phyloP scores from a whole-genome alignment of 2,113 vertebrate genomes.

The Rhadina sibilatrix region DNA sequence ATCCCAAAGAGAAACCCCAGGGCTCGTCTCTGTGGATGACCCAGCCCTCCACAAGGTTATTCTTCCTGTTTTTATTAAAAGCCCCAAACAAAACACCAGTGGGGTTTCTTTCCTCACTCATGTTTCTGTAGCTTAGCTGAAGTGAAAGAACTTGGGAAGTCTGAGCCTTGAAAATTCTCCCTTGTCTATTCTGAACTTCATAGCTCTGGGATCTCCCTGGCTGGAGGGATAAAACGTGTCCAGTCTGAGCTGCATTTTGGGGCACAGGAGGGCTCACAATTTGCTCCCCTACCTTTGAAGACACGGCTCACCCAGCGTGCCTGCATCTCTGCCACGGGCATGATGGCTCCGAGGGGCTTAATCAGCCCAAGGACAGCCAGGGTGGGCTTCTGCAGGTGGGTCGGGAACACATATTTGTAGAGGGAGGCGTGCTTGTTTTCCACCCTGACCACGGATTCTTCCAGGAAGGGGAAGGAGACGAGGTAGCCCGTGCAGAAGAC shows the following conservation, averaged over 20 bases:
- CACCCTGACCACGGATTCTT: slow-evolving; percentile 69
- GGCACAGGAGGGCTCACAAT: background rate
- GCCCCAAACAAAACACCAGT: background rate
- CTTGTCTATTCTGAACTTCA: background rate
- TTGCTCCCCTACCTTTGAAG: slow-evolving; percentile 77
- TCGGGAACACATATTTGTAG: slow-evolving; percentile 85
- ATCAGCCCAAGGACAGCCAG: slow-evolving; percentile 83
- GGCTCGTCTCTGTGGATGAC: background rate
- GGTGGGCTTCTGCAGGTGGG: slow-evolving; percentile 76
- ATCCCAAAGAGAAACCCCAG: background rate
- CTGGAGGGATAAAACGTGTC: fast-evolving
- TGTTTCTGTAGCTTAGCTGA: background rate
- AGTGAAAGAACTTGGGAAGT: background rate
- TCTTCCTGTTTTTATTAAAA: background rate
- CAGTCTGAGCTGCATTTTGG: background rate
- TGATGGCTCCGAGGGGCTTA: slow-evolving; percentile 70
- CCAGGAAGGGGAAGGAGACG: slow-evolving; percentile 79
- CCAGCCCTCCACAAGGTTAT: background rate
- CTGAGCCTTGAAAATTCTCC: background rate
- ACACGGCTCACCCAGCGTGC: slow-evolving; percentile 82
- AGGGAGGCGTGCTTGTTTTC: slow-evolving; percentile 73
- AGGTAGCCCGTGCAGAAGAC: slow-evolving; percentile 89
- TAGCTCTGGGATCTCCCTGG: background rate
- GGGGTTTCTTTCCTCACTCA: background rate
- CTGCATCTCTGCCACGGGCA: slow-evolving; percentile 82